These are phyloP conservation scores for Gnathonemus longibarbis DNA, from an alignment of 2,113 vertebrate genomes.

Conservation along the genomic window DNA sequence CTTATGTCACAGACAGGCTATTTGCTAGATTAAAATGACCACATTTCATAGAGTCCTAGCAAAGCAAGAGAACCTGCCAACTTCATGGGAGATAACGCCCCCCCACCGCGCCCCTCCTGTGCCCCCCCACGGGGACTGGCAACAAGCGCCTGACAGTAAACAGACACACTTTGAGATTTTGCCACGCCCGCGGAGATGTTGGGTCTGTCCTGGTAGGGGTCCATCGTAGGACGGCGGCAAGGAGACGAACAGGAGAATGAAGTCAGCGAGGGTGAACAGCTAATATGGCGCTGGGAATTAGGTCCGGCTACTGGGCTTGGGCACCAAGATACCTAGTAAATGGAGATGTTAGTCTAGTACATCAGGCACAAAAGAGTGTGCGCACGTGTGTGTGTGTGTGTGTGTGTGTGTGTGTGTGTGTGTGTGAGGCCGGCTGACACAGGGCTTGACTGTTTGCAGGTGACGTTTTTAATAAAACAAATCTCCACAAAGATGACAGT, in stretches of 20 bases:
- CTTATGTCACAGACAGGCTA: background rate
- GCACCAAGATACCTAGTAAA: background rate
- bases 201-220: background rate
- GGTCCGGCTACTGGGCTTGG: background rate
- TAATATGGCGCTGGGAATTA: background rate
- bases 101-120: background rate
- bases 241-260: background rate
- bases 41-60: background rate
- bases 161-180: background rate
- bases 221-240: background rate
- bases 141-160: background rate
- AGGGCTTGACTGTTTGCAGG: background rate
- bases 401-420: background rate
- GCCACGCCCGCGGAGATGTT: background rate
- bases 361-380: background rate
- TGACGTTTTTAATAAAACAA: background rate
- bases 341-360: background rate
- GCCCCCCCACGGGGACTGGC: background rate
- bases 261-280: background rate
- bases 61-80: background rate
- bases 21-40: background rate
- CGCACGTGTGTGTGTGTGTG: background rate
- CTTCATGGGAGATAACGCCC: background rate
- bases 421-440: background rate
- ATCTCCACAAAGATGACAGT: background rate